Percentiles rank a stretch among this genome's conserved stretches.
These are phyloP conservation scores for Tethya wilhelma DNA, from an alignment of 37 sponge, comb jelly and placozoan species.

Conservation along the genomic window DNA sequence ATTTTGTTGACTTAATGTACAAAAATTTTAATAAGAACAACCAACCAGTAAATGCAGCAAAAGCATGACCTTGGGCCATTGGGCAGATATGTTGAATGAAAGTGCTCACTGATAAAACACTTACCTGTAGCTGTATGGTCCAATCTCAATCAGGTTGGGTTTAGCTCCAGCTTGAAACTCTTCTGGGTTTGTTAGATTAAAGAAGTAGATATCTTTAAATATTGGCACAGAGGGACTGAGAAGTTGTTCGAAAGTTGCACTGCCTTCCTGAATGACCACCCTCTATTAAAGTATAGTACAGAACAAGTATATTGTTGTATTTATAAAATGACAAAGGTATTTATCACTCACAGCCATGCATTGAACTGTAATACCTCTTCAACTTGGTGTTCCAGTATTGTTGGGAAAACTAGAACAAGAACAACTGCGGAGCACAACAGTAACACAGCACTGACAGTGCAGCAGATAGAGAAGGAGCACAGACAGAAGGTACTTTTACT, in stretches of 20 bases:
- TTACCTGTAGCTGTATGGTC: slow-evolving; percentile 79
- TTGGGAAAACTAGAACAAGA: slow-evolving; percentile 4
- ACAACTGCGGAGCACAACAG: slow-evolving; percentile 16
- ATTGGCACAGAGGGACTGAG: slow-evolving; percentile 59
- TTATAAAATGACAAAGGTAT: neutral
- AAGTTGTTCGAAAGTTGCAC: slow-evolving; percentile 69
- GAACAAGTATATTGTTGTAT: neutral
- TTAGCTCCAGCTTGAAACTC: slow-evolving; percentile 54
- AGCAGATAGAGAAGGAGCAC: neutral
- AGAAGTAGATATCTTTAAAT: slow-evolving; percentile 84
- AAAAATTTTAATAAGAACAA: too few relatives aligned
- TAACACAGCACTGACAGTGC: slow-evolving; percentile 6
- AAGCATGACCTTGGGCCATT: too few relatives aligned
- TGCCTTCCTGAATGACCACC: slow-evolving; percentile 39
- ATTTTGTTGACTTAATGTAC: too few relatives aligned
- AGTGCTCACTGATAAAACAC: neutral
- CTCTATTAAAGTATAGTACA: neutral
- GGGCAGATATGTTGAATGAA: too few relatives aligned
- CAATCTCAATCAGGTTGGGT: slow-evolving; percentile 26
- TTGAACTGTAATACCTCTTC: slow-evolving; percentile 14
- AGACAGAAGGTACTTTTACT: slow-evolving; percentile 2
- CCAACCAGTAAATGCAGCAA: too few relatives aligned
- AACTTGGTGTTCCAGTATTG: slow-evolving; percentile 6
- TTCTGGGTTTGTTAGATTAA: slow-evolving; percentile 83
- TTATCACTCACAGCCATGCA: neutral